phyloP scores from a whole-genome alignment of 92 coral and sea anemone species.

The Desmophyllum pertusum region DNA sequence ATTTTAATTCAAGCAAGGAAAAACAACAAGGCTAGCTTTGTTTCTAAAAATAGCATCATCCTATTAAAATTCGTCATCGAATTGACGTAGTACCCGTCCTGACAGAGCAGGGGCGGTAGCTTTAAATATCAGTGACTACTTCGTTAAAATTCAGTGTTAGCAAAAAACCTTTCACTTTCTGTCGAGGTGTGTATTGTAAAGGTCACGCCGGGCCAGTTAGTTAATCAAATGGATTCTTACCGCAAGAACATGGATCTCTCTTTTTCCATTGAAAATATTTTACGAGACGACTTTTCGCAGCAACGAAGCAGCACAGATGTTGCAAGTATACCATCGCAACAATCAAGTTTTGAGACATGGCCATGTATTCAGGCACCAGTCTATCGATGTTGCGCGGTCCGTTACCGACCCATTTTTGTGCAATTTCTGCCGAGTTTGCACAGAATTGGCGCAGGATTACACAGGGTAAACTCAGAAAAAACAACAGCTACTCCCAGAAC shows the following conservation, averaged over 20 bases:
- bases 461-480: constrained; percentile 2
- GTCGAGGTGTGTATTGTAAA: background rate
- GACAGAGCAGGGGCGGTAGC: background rate
- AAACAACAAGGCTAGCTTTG: background rate
- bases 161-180: constrained; percentile 3
- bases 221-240: constrained; percentile 1
- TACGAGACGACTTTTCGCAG: constrained; percentile 66
- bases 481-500: background rate
- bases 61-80: too few relatives aligned
- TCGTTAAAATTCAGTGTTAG: constrained; percentile 4
- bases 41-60: constrained; percentile 6
- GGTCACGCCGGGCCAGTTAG: background rate
- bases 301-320: background rate
- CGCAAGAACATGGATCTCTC: constrained; percentile 34
- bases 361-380: constrained; percentile 37
- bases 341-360: constrained; percentile 20
- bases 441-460: constrained; percentile 8
- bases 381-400: constrained; percentile 23
- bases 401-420: constrained; percentile 27
- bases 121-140: constrained; percentile 31
- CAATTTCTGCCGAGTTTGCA: constrained; percentile 15
- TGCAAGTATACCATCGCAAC: background rate
- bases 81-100: too few relatives aligned
- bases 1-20: background rate
- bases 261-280: constrained; percentile 69